Base-by-base conservation (phyloP, 2,888 invertebrate genomes). In the Chaetoderma sp. region DNA sequence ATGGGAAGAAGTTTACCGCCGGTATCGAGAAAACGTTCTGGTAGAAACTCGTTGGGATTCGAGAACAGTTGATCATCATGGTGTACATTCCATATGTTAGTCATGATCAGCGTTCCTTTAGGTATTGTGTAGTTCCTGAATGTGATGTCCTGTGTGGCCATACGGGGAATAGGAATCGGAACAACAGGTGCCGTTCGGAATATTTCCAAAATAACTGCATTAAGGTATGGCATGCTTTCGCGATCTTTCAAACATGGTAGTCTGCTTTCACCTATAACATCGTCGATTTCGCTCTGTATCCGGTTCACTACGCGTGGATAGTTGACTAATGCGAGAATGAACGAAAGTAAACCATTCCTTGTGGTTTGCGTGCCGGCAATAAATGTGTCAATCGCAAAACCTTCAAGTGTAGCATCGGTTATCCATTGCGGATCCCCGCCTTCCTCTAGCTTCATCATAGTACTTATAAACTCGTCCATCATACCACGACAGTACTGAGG, bases 171-270 rank as follows among this genome's bases (percentile, higher is more conserved):
- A n/a, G 30, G 32, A 2, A 52, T 8, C 4, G 52, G 52, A 4
- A 52, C 32, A 18, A 33, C 32, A 1, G 52, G 28, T n/a, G 32
- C 52, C 32, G 32, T 32, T 10, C 52, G 52, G 30, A 32, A 28
- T 16, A 32, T 28, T 33, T 52, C 52, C 2, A 52, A 21, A 16
- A 52, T 33, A 3, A 33, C 13, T n/a, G 52, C 52, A 16, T 47
- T 27, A 13, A 27, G 21, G 21, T 47, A 47, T 21, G 47, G 52
- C 52, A 52, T 52, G 23, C n/a, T 23, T 3, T 28, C 32, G 3
- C 52, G 27, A 30, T 52, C 52, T 28, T 52, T 52, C 52, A 52
- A n/a, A 23, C 32, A 52, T n/a, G 52, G 52, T 18, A 10, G 21
- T 28, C 52, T 28, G 32, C 32, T 23, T 30, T 16, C 32, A 10